phyloP scores from a whole-genome alignment of 2,113 vertebrate species.

The Hemicordylus capensis region DNA sequence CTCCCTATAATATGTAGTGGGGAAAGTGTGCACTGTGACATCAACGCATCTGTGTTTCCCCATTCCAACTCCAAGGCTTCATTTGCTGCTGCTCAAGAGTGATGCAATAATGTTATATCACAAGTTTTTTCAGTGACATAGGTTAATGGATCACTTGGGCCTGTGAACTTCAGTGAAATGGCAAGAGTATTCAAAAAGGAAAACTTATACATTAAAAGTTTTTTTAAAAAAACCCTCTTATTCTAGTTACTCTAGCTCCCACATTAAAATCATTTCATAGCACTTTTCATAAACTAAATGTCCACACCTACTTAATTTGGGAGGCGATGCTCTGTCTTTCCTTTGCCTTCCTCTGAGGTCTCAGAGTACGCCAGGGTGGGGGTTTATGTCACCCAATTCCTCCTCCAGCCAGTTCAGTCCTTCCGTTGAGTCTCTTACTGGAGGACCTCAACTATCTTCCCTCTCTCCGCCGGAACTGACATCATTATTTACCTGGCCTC shows the following conservation, averaged over 20 bases:
- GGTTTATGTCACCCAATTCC: too few species aligned
- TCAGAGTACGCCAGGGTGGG: too few species aligned
- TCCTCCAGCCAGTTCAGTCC: too few species aligned
- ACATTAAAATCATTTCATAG: not conserved
- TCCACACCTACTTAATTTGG: too few species aligned
- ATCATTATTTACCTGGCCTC: too few species aligned
- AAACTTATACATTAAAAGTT: not conserved
- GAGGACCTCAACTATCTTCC: too few species aligned
- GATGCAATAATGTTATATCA: not conserved
- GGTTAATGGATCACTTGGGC: not conserved
- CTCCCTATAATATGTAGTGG: not conserved
- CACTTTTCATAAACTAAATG: not conserved
- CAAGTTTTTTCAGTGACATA: not conserved
- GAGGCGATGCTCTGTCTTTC: too few species aligned
- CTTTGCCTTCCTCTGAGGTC: too few species aligned
- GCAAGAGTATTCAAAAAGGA: not conserved
- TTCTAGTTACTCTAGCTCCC: not conserved
- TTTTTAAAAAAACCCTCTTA: not conserved
- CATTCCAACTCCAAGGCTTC: not conserved
- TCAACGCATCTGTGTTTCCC: not conserved
- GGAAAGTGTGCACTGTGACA: not conserved
- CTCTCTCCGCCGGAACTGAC: too few species aligned
- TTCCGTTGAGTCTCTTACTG: too few species aligned
- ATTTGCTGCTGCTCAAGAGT: not conserved
- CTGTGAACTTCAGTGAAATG: not conserved